Base-by-base conservation (phyloP, 2,797 vertebrate species). In the Ctenochaetus hawaiiensis region DNA sequence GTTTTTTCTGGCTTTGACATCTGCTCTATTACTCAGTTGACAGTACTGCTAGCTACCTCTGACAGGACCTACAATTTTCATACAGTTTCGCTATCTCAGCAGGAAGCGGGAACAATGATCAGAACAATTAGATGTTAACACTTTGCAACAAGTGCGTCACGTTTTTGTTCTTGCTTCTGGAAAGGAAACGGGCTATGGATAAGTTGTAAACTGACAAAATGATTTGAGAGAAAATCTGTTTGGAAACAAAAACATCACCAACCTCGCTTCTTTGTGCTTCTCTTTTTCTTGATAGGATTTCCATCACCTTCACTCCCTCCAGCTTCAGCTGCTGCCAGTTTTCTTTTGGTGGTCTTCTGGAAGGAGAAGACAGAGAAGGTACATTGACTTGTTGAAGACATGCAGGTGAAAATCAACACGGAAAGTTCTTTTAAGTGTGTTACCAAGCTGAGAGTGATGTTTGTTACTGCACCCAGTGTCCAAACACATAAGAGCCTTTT, bases 281-380 rank as follows among this genome's bases (percentile, higher is more conserved):
- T 87, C 60, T 37, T 91, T 54, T 92, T 95, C 89, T 92, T 94
- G 57, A 72, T 4, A 0, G 91, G 87, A 64, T 17, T 65, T 9
- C 2, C 70, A 5, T 91, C 90, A 10, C 17, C 61, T 4, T 85
- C 75, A 1, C 79, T 82, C 2, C 4, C 78, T 44, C 72, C 78
- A 2, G 37, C 37, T 39, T 6, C 37, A 2, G 37, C 37, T 0
- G 67, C 68, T 0, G 9, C 72, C 58, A 81, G 91, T 86, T 93
- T 95, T 56, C 94, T 91, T 82, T 94, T 95, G 22, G 60, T 44
- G 12, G 23, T 11, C 77, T 90, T 94, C 86, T 90, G 78, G 1
- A 74, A 53, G 7, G 37, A 52, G 43, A 48, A 56, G 16, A 70
- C 2, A 43, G 44, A 66, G 10, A 30, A n/a, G 16, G 13, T 9